A percentile compares a stretch with the other conserved stretches of the same genome.
Evolutionary conservation across 2,888 invertebrate species (phyloP).

Genomic region (Chloromyia formosa): DNA sequence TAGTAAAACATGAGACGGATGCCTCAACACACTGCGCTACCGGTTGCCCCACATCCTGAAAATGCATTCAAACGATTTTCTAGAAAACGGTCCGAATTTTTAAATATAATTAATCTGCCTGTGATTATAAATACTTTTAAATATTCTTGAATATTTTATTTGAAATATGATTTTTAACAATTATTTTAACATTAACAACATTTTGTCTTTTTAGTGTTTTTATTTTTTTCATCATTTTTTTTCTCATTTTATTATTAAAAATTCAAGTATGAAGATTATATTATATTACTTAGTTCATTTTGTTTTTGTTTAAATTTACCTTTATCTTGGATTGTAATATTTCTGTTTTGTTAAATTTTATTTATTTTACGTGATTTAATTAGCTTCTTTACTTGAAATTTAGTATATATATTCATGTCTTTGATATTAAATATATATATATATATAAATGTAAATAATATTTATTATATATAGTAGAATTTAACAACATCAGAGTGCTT

Average conservation of each 20-base stretch:
- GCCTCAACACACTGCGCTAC: no score
- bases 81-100: no score
- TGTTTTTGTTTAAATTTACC: conserved; percentile 11
- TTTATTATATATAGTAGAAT: conserved; percentile 15
- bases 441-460: conserved; percentile 25
- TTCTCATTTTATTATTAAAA: conserved; percentile 50
- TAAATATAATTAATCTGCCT: no score
- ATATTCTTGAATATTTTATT: conserved; percentile 54
- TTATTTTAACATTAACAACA: conserved; percentile 65
- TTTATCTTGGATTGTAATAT: conserved; percentile 24
- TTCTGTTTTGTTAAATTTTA: conserved; percentile 23
- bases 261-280: conserved; percentile 45
- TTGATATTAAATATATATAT: neutral
- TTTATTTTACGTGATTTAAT: neutral
- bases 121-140: no score
- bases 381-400: conserved; percentile 18
- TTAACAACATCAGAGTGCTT: conserved; percentile 26
- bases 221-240: conserved; percentile 52
- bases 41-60: no score
- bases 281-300: conserved; percentile 19
- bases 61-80: no score
- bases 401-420: conserved; percentile 10
- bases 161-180: conserved; percentile 61
- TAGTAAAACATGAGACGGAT: no score
- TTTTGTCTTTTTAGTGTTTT: conserved; percentile 50